Base-by-base conservation (phyloP, 2,888 invertebrate species). In the Schizotus pectinicornis region DNA sequence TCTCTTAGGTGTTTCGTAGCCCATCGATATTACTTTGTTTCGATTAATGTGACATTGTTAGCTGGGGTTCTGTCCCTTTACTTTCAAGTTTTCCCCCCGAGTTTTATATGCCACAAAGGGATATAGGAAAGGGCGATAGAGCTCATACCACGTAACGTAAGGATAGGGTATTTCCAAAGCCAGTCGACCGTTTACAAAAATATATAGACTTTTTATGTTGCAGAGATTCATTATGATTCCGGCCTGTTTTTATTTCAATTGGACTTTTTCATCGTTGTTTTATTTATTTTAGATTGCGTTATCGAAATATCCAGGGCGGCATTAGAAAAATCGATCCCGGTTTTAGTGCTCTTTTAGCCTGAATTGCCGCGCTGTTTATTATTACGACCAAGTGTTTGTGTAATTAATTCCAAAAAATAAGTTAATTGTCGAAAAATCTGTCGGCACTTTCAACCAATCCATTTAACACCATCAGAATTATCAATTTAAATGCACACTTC, bases 1-100 rank as follows among this genome's bases (percentile, higher is more conserved):
- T 71, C 67, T 69, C 69, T 70, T 71, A 69, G 69, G 70, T 71
- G 71, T 68, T 71, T 65, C 62, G 58, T 56, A 59, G 63, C 64
- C 71, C 72, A 73, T 73, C 73, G 72, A 72, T 73, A 73, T 72
- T 73, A 72, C 73, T 73, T 73, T 72, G 71, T 73, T 72, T 73
- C 73, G 72, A 72, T 73, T 73, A 73, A 72, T 73, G 73, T 72
- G 73, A 72, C 73, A 71, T 68, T 69, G 70, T 71, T 71, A 68
- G 70, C 55, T 59, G 61, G 68, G 69, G 67, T 68, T 62, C 59
- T 38, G 59, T 56, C 67, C 65, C 67, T 67, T 61, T 61, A 64
- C 65, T 65, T 68, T 68, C 63, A 67, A 67, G 65, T 68, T 68
- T 67, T 63, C 66, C 62, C 58, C 59, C 60, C 62, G 61, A 61